Evolutionary conservation across 2,888 invertebrate genomes (phyloP).

Genomic region (Aspidiotus destructor): DNA sequence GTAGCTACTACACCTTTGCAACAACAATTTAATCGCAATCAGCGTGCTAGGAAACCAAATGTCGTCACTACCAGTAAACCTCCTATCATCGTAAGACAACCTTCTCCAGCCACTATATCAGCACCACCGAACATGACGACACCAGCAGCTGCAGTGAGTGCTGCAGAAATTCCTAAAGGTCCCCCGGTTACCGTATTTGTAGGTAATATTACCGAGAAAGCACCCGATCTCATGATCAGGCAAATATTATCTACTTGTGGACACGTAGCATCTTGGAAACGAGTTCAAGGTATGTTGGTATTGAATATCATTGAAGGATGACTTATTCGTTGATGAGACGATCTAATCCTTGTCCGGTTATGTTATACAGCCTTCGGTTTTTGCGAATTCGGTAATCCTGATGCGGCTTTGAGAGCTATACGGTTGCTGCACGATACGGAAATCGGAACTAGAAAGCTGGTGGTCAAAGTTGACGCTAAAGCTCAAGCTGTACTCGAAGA

Average conservation of each 20-base stretch:
- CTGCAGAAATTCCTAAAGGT: slow-evolving; percentile 45
- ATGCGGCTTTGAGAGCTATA: slow-evolving; percentile 89
- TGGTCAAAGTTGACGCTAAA: slow-evolving; percentile 95
- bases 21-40: slow-evolving; percentile 22
- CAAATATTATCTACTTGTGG: slow-evolving; percentile 89
- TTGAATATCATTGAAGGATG: background rate
- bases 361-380: slow-evolving; percentile 73
- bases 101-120: slow-evolving; percentile 37
- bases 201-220: slow-evolving; percentile 90
- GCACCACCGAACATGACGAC: slow-evolving; percentile 35
- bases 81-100: slow-evolving; percentile 11
- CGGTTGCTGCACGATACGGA: slow-evolving; percentile 82
- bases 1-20: slow-evolving; percentile 34
- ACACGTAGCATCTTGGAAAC: slow-evolving; percentile 90
- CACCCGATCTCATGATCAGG: slow-evolving; percentile 89
- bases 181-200: slow-evolving; percentile 96
- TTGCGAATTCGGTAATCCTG: slow-evolving; percentile 92
- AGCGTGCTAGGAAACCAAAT: slow-evolving; percentile 24
- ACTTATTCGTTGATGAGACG: background rate
- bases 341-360: slow-evolving; percentile 1
- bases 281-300: slow-evolving; percentile 58
- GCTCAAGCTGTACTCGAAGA: slow-evolving; percentile 88
- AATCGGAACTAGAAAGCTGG: slow-evolving; percentile 84
- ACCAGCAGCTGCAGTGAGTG: slow-evolving; percentile 32
- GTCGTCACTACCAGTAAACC: slow-evolving; percentile 6